Base-by-base conservation (phyloP, 2,113 vertebrate species). In the Pluvialis apricaria region DNA sequence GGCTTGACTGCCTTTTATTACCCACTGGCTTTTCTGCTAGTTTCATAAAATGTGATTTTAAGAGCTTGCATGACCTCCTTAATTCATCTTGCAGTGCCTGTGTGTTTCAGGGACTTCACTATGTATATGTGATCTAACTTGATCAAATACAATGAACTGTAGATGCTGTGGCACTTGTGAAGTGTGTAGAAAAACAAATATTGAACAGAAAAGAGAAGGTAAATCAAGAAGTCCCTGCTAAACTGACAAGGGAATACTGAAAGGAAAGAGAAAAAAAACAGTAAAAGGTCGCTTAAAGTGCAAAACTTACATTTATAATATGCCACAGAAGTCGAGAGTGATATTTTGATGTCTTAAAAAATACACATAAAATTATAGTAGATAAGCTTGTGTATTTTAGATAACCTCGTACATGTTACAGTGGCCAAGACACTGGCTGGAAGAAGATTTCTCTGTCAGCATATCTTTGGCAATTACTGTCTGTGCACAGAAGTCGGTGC, bases 91-190 rank as follows among this genome's bases (percentile, higher is more conserved):
- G 62, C 78, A 75, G 65, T 61, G 32, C 25, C n/a, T 71, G 13
- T 40, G 57, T 86, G 49, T 90, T 96, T 95, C 81, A 73, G 80
- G 18, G 49, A 81, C 95, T 95, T 94, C 76, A 71, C 86, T 91
- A 94, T 90, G 90, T 96, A 92, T 82, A 80, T 86, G 82, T 94
- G 76, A 82, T 92, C 73, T 94, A 90, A 68, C 84, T 94, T 92
- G 88, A 90, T 92, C 96, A 96, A 87, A 94, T 87, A 93, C n/a
- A 88, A 92, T 91, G 83, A 93, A 87, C 76, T 92, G 79, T 58
- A 90, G 92, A 68, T 80, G 18, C 60, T 71, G 42, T 79, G 86
- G 81, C 66, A 78, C 86, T 90, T 75, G 57, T 54, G 72, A 86
- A 77, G 52, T 81, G 55, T 40, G 69, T 79, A 86, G 91, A 90